phyloP scores from a whole-genome alignment of 1,140 invertebrate species.

The Bombus polaris region DNA sequence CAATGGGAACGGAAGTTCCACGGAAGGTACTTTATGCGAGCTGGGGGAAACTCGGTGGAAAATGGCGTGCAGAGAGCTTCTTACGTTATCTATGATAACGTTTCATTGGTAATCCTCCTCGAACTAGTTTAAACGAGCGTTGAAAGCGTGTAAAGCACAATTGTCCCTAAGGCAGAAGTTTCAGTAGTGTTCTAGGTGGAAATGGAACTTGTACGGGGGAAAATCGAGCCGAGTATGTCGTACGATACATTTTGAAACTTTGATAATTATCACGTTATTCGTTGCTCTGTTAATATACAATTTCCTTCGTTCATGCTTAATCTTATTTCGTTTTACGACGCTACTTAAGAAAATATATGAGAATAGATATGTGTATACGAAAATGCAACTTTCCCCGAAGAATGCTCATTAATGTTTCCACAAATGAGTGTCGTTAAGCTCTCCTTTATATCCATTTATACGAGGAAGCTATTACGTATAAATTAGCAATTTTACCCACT shows the following conservation, averaged over 20 bases:
- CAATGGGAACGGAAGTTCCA: constrained; percentile 41
- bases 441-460: neutral
- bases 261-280: no score
- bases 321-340: no score
- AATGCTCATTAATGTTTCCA: neutral
- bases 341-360: neutral
- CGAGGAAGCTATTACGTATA: neutral
- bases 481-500: neutral
- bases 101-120: neutral
- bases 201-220: neutral
- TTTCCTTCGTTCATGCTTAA: no score
- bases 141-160: neutral
- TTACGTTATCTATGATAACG: constrained; percentile 14
- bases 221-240: neutral
- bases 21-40: constrained; percentile 11
- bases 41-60: constrained; percentile 11
- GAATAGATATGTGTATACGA: no score
- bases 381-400: no score
- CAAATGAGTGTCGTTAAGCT: neutral
- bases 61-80: neutral
- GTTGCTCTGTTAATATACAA: no score
- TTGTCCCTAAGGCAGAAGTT: neutral
- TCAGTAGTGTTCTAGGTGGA: fast-evolving
- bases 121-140: neutral
- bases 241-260: neutral